A percentile compares a stretch with the other conserved stretches of the same genome.
These are phyloP conservation scores for Archilochus colubris DNA, from an alignment of 2,113 vertebrate species.

Conservation along the genomic window DNA sequence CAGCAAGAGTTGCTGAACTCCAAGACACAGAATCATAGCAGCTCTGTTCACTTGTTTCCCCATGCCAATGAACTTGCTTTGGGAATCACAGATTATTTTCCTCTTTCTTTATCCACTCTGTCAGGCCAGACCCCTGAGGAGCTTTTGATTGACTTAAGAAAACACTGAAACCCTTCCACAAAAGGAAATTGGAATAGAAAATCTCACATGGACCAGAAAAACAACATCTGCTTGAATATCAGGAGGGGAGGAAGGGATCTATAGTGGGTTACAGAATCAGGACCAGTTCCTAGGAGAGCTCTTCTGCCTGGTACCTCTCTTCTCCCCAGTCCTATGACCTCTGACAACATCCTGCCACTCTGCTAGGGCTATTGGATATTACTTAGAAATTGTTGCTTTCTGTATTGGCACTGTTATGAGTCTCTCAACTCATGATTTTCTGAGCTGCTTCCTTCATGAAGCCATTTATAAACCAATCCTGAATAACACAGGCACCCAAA, in stretches of 20 bases:
- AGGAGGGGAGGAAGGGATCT: not conserved
- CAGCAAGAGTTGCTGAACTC: conserved; percentile 30
- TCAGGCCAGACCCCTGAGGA: not conserved
- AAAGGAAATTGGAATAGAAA: not conserved
- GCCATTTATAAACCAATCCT: not conserved
- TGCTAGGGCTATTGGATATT: not conserved
- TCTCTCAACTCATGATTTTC: not conserved
- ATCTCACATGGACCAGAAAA: not conserved
- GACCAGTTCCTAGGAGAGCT: not conserved
- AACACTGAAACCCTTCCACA: not conserved
- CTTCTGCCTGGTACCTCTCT: not conserved
- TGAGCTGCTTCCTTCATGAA: not conserved
- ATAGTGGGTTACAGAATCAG: not conserved
- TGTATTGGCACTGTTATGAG: not conserved
- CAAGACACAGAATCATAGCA: not conserved
- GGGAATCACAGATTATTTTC: not conserved
- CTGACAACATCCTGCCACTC: not conserved
- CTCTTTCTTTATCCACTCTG: not conserved
- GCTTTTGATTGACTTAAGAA: not conserved
- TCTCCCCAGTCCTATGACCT: not conserved
- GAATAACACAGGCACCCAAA: not conserved
- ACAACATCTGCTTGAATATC: not conserved
- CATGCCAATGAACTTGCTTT: not conserved
- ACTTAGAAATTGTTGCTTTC: not conserved
- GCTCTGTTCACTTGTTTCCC: not conserved